Conservation (phyloP, 2,113 vertebrate species). For the Anthoscopus minutus region DNA sequence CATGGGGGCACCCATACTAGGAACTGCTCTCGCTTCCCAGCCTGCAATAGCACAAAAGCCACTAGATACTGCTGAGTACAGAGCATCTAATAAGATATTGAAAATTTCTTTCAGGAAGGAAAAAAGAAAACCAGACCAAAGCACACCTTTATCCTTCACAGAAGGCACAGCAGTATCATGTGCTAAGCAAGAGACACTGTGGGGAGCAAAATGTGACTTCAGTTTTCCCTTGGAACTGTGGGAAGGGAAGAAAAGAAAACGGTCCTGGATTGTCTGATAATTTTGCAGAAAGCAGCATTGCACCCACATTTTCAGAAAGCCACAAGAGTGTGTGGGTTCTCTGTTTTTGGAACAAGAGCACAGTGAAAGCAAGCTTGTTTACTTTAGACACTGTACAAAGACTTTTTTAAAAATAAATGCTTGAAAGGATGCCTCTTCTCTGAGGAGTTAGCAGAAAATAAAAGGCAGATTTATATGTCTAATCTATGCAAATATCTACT, state of each 20-base stretch:
- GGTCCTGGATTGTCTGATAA: neutral
- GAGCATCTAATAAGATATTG: neutral
- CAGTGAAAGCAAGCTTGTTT: constrained; percentile 61
- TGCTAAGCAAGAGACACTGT: neutral
- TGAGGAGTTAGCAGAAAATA: constrained; percentile 42
- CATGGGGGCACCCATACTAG: neutral
- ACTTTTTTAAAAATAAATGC: constrained; percentile 26
- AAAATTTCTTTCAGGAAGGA: neutral
- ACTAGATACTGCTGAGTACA: neutral
- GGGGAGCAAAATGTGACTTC: neutral
- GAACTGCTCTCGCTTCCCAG: neutral
- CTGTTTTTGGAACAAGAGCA: constrained; percentile 46
- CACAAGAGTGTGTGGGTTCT: neutral
- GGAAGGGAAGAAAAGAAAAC: neutral
- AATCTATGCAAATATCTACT: constrained; percentile 68
- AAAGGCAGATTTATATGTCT: constrained; percentile 65
- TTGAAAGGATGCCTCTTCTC: constrained; percentile 39
- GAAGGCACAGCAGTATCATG: rapidly evolving
- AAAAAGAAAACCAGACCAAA: neutral
- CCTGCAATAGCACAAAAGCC: neutral
- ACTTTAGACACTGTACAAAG: constrained; percentile 61
- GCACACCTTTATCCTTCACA: neutral
- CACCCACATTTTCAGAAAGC: constrained; percentile 34
- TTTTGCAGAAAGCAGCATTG: neutral
- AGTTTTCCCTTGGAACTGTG: neutral